These are phyloP conservation scores for Cnemophilus loriae DNA, from an alignment of 2,113 vertebrate genomes.

Conservation along the genomic window DNA sequence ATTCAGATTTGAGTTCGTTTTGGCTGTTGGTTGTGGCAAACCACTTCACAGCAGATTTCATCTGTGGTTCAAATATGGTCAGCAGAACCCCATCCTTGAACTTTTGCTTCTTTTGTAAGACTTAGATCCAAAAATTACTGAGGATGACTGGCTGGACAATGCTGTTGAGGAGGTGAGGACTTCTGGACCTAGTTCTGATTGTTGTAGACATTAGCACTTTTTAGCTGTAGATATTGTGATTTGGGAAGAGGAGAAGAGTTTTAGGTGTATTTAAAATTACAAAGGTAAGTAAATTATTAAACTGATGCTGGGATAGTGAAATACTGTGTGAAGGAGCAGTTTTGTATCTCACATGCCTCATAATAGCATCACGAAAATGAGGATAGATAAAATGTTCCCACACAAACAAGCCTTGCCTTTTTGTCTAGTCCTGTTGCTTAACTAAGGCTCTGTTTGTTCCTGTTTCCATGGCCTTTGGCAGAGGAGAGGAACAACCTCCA, in stretches of 20 bases:
- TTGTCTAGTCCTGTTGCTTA: not conserved
- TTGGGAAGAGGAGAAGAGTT: not conserved
- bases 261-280: not conserved
- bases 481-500: not conserved
- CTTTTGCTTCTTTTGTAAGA: not conserved
- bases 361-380: not conserved
- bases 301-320: not conserved
- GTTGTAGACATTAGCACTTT: not conserved
- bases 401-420: not conserved
- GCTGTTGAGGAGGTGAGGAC: not conserved
- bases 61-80: not conserved
- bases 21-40: not conserved
- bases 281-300: not conserved
- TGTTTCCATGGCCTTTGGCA: slow-evolving; percentile 8
- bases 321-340: not conserved
- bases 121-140: not conserved
- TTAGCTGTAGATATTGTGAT: not conserved
- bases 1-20: not conserved
- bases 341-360: not conserved
- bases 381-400: not conserved
- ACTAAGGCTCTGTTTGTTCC: not conserved
- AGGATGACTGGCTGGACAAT: not conserved
- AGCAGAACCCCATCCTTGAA: not conserved
- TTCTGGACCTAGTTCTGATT: not conserved
- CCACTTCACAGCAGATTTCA: not conserved